Evolutionary conservation across 2,113 vertebrate genomes (phyloP).

Genomic region (Aramus guarauna): DNA sequence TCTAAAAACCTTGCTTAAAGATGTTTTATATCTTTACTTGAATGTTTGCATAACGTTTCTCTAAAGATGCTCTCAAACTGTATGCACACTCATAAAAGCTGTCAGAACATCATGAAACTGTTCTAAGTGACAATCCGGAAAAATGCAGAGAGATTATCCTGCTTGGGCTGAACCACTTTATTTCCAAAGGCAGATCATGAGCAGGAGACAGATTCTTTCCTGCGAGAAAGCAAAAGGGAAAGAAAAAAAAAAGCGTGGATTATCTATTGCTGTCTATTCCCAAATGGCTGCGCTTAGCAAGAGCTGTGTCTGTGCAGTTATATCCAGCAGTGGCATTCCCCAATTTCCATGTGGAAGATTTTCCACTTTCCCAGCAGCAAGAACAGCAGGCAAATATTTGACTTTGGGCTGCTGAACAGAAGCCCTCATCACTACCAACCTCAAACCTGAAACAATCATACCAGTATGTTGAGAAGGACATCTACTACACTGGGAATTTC

Average conservation of each 20-base stretch:
- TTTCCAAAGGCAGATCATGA: background rate
- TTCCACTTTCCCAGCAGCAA: background rate
- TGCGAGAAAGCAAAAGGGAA: background rate
- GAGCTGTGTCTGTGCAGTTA: background rate
- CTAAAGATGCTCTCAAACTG: background rate
- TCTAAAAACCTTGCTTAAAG: background rate
- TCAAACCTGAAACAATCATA: background rate
- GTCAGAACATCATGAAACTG: background rate
- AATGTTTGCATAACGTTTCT: background rate
- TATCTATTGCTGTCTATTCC: background rate
- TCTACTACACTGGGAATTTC: background rate
- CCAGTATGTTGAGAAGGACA: background rate
- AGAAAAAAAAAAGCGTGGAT: background rate
- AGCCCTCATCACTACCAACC: background rate
- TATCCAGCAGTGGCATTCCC: background rate
- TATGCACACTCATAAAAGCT: background rate
- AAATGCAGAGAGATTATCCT: background rate
- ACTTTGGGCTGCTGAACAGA: background rate
- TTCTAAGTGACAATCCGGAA: background rate
- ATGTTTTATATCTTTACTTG: background rate
- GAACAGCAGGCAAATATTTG: background rate
- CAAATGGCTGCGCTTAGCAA: background rate
- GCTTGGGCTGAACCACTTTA: background rate
- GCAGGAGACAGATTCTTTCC: background rate
- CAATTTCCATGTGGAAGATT: background rate